These are phyloP conservation scores for Glaucomys volans DNA, from an alignment of 2,113 vertebrate genomes.

Conservation along the genomic window DNA sequence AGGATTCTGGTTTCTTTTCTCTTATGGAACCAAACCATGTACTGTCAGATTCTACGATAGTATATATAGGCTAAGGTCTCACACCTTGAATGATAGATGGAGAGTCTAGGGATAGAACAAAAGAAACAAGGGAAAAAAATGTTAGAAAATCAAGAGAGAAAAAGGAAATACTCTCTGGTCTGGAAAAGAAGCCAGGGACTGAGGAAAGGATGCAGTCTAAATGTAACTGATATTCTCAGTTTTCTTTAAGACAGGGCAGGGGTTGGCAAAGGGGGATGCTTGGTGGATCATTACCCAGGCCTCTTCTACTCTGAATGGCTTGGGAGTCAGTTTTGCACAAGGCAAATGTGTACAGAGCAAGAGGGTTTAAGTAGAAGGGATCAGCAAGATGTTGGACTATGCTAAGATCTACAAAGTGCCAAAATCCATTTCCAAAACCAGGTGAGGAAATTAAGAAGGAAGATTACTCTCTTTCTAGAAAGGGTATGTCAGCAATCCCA, in stretches of 20 bases:
- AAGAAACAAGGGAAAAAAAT: neutral
- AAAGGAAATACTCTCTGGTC: constrained; percentile 15
- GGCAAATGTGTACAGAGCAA: neutral
- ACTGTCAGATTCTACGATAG: neutral
- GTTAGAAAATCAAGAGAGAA: neutral
- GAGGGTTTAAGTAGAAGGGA: neutral
- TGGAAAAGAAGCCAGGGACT: neutral
- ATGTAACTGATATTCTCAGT: neutral
- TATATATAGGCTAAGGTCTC: constrained; percentile 20
- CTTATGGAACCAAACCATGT: neutral
- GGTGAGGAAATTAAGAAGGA: constrained; percentile 48
- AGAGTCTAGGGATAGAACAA: neutral
- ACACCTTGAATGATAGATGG: neutral
- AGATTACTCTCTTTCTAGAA: constrained; percentile 2
- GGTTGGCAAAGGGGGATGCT: neutral
- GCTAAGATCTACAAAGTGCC: constrained; percentile 23
- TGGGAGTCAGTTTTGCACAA: neutral
- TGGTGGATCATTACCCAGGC: neutral
- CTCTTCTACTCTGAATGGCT: neutral
- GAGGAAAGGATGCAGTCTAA: neutral
- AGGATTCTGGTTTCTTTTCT: neutral
- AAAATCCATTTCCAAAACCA: constrained; percentile 55
- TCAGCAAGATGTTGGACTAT: neutral
- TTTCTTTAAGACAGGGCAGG: neutral
- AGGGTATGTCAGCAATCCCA: constrained; percentile 2